These are phyloP conservation scores for Gymnothorax reevesii DNA, from an alignment of 2,797 vertebrate species.

Conservation along the genomic window DNA sequence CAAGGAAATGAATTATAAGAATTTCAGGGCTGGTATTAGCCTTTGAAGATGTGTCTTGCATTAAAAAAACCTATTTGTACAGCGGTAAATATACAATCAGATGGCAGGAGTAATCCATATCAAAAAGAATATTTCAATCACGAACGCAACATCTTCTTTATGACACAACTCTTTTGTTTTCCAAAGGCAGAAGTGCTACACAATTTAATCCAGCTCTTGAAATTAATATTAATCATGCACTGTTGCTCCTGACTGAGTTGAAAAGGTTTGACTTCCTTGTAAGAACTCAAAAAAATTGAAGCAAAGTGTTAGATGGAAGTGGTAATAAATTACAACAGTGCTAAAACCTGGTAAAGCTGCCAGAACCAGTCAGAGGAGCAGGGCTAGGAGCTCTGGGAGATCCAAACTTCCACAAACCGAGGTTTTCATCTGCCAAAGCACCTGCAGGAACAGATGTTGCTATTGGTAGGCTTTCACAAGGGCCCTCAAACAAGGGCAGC, in stretches of 20 bases:
- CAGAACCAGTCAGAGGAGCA: not conserved
- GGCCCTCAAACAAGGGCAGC: not conserved
- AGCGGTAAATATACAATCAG: not conserved
- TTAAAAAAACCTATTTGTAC: not conserved
- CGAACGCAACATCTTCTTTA: not conserved
- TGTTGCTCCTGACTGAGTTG: constrained; percentile 18
- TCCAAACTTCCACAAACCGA: not conserved
- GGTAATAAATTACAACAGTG: not conserved
- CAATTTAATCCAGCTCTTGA: not conserved
- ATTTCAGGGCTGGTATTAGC: not conserved
- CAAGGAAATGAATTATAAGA: not conserved
- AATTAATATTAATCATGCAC: not conserved
- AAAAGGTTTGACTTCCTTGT: constrained; percentile 11
- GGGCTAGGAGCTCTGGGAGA: not conserved
- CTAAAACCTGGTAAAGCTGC: not conserved
- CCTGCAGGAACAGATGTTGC: constrained; percentile 11
- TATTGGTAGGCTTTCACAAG: not conserved
- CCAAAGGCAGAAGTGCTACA: not conserved
- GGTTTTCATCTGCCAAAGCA: not conserved
- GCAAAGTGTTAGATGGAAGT: not conserved
- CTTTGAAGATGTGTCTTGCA: not conserved
- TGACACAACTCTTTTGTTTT: not conserved
- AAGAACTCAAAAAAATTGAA: not conserved
- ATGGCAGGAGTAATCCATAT: not conserved
- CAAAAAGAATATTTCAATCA: not conserved